These are phyloP conservation scores for Abscondita cerata DNA, from an alignment of 2,888 invertebrate genomes.

Conservation along the genomic window DNA sequence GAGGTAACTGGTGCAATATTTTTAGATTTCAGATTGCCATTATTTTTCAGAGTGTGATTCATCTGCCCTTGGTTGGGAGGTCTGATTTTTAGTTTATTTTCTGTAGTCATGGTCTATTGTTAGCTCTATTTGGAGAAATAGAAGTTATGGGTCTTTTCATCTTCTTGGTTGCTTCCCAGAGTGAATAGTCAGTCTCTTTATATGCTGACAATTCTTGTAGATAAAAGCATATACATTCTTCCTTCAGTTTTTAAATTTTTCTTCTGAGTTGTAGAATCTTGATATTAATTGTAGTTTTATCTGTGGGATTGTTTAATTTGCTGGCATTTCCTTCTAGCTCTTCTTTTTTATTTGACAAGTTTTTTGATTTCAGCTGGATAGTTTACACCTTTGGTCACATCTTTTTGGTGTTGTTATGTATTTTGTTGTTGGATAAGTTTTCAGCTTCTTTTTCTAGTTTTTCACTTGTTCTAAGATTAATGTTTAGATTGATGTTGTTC, in stretches of 20 bases:
- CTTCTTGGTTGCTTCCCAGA: slow-evolving; percentile 8
- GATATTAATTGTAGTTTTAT: slow-evolving; percentile 11
- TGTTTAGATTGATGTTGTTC: background rate
- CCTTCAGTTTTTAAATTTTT: slow-evolving; percentile 13
- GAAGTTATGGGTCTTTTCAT: slow-evolving; percentile 13
- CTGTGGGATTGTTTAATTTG: background rate
- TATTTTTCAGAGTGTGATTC: slow-evolving; percentile 1
- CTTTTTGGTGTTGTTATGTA: slow-evolving; percentile 1
- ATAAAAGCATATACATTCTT: slow-evolving; percentile 6
- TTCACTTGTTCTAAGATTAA: slow-evolving; percentile 1
- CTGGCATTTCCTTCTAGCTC: slow-evolving; percentile 7
- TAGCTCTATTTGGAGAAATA: slow-evolving; percentile 30
- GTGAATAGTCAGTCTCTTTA: slow-evolving; percentile 10
- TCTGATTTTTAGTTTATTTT: slow-evolving; percentile 37
- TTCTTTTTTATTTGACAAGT: slow-evolving; percentile 2
- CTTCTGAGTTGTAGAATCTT: slow-evolving; percentile 11
- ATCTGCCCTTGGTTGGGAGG: slow-evolving; percentile 17
- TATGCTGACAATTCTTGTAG: slow-evolving; percentile 8
- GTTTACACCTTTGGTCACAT: slow-evolving; percentile 13
- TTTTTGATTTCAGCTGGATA: slow-evolving; percentile 1
- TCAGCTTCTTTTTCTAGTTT: slow-evolving; percentile 6
- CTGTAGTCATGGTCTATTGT: slow-evolving; percentile 32
- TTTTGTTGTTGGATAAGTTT: background rate
- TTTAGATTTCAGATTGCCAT: slow-evolving; percentile 12
- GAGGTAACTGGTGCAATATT: slow-evolving; percentile 16